Base-by-base conservation (phyloP, 2,113 vertebrate genomes). In the Megalops atlanticus region DNA sequence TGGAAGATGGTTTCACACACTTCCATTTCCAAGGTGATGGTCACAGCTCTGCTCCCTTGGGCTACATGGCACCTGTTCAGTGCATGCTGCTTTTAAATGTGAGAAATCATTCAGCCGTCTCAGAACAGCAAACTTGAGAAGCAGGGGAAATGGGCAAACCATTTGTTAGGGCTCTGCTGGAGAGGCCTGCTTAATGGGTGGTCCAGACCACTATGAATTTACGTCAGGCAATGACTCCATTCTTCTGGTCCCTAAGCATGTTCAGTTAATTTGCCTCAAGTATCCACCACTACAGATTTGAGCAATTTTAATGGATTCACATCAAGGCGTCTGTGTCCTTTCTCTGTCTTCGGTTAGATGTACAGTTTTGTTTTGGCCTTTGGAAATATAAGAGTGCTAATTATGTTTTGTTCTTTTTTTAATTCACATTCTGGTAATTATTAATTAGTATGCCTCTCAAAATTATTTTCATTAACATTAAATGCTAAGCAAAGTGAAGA, bases 11-110 rank as follows among this genome's bases (percentile, higher is more conserved):
- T 15, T 74, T 36, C 38, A 16, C 38, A 36, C 49, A 41, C n/a
- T 52, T 82, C 72, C 47, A 68, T 81, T 83, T 74, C 15, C 39
- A 45, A 6, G 38, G 39, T 10, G 73, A 45, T 74, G 73, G 40
- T n/a, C 74, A 64, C 58, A 16, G 58, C 5, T 58, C 24, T 15
- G 58, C 18, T 31, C 58, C 58, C 58, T 31, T 10, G 5, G 58
- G 58, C 58, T 64, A 8, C n/a, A 24, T 64, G 58, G 58, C 8
- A 6, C 14, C 43, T 14, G 43, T 45, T 6, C 43, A 45, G 43
- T 45, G 43, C 43, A 45, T 6, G 21, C 54, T 2, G 8, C 24
- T 58, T 58, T 58, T n/a, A 58, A 21, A 71, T 12, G 24, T 38
- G 40, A 47, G n/a, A 16, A 31, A 33, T 76, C n/a, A n/a, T n/a